These are phyloP conservation scores for Idris sp. DNA, from an alignment of 1,140 invertebrate genomes.

Conservation along the genomic window DNA sequence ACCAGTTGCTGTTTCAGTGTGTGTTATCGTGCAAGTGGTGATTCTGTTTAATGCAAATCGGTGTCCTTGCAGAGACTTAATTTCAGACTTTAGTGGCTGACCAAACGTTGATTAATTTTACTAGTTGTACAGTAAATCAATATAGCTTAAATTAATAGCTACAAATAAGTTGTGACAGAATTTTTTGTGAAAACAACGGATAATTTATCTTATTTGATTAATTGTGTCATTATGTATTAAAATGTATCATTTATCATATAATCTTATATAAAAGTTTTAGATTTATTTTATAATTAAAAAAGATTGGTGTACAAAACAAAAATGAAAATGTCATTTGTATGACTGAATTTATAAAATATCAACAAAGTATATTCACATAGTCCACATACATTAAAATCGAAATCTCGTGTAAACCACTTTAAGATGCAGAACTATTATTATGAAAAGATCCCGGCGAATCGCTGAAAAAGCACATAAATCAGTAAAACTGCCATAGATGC, in stretches of 20 bases:
- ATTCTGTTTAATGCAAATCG: slow-evolving; percentile 14
- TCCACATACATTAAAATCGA: slow-evolving; percentile 44
- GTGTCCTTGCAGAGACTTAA: not conserved
- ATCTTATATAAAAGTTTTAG: too few species aligned
- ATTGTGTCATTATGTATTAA: too few species aligned
- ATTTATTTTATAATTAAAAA: too few species aligned
- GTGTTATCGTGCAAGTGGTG: slow-evolving; percentile 13
- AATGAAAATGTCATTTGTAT: too few species aligned
- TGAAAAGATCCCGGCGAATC: slow-evolving; percentile 47
- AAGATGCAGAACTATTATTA: slow-evolving; percentile 52
- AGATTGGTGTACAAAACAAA: too few species aligned
- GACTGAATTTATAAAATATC: too few species aligned
- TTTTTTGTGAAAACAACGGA: too few species aligned
- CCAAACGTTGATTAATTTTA: slow-evolving; percentile 31
- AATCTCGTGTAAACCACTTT: slow-evolving; percentile 50
- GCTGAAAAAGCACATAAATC: slow-evolving; percentile 60
- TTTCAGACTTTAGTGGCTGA: slow-evolving; percentile 15
- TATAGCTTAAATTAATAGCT: too few species aligned
- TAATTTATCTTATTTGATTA: too few species aligned
- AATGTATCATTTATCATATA: too few species aligned
- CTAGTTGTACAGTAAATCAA: slow-evolving; percentile 2
- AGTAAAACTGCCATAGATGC: slow-evolving; percentile 64
- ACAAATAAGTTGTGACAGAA: too few species aligned
- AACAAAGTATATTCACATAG: too few species aligned
- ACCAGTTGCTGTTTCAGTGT: slow-evolving; percentile 30